phyloP scores from a whole-genome alignment of 2,888 invertebrate species.

The Trypoxylon attenuatum region DNA sequence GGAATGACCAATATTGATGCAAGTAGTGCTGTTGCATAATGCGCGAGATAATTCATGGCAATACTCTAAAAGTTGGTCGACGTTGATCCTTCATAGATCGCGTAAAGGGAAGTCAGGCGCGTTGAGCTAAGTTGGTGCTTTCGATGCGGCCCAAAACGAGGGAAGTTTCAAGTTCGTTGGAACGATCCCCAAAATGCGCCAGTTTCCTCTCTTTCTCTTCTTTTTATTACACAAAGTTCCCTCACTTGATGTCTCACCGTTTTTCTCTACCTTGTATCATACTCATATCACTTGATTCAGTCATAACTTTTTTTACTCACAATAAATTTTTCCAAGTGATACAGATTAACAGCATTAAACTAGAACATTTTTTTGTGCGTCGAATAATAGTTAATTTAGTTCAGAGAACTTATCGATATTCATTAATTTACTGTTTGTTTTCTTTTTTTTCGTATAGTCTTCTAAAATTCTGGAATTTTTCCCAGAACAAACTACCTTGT shows the following conservation, averaged over 20 bases:
- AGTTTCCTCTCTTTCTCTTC: constrained; percentile 22
- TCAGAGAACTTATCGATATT: no score
- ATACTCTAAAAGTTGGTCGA: constrained; percentile 40
- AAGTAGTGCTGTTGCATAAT: background rate
- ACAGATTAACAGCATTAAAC: no score
- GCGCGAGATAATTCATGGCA: constrained; percentile 4
- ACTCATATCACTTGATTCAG: no score
- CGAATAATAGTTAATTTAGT: no score
- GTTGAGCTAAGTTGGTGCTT: constrained; percentile 54
- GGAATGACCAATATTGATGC: constrained; percentile 3
- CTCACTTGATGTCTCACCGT: background rate
- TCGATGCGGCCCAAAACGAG: constrained; percentile 38
- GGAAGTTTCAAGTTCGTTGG: constrained; percentile 44
- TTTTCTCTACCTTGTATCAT: background rate
- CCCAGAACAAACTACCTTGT: constrained; percentile 20
- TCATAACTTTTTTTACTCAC: no score
- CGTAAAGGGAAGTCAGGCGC: constrained; percentile 37
- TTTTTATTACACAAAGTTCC: no score
- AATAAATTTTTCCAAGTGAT: no score
- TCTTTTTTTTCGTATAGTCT: no score
- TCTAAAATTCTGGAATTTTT: no score
- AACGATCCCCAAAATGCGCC: no score
- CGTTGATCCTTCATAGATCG: constrained; percentile 46
- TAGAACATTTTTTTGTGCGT: no score
- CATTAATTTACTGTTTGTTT: background rate